These are phyloP conservation scores for Drosophila bipectinata DNA, from an alignment of 1,140 invertebrate genomes.

Conservation along the genomic window DNA sequence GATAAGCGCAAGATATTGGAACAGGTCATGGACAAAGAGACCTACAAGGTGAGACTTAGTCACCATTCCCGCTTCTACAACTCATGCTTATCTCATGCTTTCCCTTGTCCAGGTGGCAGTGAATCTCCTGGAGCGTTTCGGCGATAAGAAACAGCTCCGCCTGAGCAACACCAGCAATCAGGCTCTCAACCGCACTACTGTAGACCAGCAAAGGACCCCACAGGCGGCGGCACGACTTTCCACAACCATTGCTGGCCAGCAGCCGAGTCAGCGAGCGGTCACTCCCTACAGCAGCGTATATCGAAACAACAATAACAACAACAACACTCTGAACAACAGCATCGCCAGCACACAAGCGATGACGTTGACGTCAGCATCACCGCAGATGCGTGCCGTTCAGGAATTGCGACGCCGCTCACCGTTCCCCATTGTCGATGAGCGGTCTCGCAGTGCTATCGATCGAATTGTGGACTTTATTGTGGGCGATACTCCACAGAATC, in stretches of 20 bases:
- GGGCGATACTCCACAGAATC: conserved; percentile 96
- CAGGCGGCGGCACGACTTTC: conserved; percentile 21
- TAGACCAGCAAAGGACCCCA: conserved; percentile 38
- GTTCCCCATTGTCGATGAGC: conserved; percentile 79
- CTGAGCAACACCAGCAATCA: conserved; percentile 19
- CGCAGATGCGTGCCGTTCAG: conserved; percentile 44
- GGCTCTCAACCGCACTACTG: conserved; percentile 15
- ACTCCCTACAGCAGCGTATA: conserved; percentile 79
- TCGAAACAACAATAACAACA: conserved; percentile 84
- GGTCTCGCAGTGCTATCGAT: conserved; percentile 90
- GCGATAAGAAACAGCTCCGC: conserved; percentile 66
- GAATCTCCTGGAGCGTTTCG: conserved; percentile 76
- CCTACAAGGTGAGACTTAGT: conserved; percentile 91
- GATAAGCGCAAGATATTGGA: conserved; percentile 96
- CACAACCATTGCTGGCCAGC: conserved; percentile 1
- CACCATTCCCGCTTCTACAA: neutral
- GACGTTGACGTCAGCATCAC: conserved; percentile 40
- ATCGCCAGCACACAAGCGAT: conserved; percentile 54
- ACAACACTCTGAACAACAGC: conserved; percentile 71
- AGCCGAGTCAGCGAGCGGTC: conserved; percentile 65
- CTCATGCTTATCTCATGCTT: neutral
- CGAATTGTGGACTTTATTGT: conserved; percentile 96
- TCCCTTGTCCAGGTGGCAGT: conserved; percentile 64
- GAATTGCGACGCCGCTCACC: conserved; percentile 79
- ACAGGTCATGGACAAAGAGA: conserved; percentile 98